Base-by-base conservation (phyloP, 2,888 invertebrate species). In the Agonopterix alstromeriana region DNA sequence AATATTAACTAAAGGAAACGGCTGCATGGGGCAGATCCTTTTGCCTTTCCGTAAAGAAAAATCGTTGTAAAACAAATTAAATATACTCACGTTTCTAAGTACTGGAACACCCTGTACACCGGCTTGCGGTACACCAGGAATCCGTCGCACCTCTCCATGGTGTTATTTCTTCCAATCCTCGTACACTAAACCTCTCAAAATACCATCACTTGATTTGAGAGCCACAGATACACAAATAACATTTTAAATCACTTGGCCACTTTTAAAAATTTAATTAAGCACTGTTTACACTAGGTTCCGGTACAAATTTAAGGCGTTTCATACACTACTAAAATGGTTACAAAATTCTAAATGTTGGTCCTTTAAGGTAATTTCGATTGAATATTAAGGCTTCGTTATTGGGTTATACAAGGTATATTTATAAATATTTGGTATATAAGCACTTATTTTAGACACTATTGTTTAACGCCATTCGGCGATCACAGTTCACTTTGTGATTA, bases 81-180 rank as follows among this genome's bases (percentile, higher is more conserved):
- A 10, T 38, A 52, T 69, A 93, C 94, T 94, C 89, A 94, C 94
- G 94, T 93, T 89, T 94, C 94, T 80, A 94, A 91, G 89, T 94
- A 94, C 90, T 94, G 94, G 90, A 94, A 94, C 76, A 93, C 93
- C 89, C 94, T 90, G 88, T 94, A 94, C 60, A 94, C 93, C 77
- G 94, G 94, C 79, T 93, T 93, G 76, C 93, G 92, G 90, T 93
- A 94, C 89, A 94, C 92, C 81, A 94, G 91, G 85, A 94, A 93
- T 70, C 93, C 93, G 80, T 94, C 94, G 73, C 93, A 94, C 72
- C 93, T 91, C 90, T 94, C 94, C 90, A 94, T 93, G 35, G 9
- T 40, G 10, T 38, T 38, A n/a, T 38, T 38, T 38, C 5, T 38
- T n/a, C n/a, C 9, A 38, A 12, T 42, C 7, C 14, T 48, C 44